These are phyloP conservation scores for Euproctis similis DNA, from an alignment of 2,888 invertebrate species.

Conservation along the genomic window DNA sequence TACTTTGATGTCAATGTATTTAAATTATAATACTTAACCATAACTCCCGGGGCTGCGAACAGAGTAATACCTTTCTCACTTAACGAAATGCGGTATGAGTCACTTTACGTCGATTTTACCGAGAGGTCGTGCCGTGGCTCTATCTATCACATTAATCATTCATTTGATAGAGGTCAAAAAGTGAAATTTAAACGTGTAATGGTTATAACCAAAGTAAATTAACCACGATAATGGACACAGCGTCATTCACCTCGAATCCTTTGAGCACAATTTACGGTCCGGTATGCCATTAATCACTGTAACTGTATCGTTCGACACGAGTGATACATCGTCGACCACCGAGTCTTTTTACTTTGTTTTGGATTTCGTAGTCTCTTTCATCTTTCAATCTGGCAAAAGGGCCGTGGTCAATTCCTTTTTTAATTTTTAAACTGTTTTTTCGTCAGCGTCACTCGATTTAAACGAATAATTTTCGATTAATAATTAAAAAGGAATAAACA, in stretches of 20 bases:
- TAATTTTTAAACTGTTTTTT: background rate
- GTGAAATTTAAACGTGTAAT: background rate
- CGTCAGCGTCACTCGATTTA: background rate
- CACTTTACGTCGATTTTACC: no score
- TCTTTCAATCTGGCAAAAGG: background rate
- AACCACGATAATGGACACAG: constrained; percentile 14
- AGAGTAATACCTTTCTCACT: no score
- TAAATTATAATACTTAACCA: no score
- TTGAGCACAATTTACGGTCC: constrained; percentile 16
- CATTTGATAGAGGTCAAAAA: background rate
- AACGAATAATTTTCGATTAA: no score
- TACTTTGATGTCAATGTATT: no score
- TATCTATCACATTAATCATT: no score
- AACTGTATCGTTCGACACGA: constrained; percentile 9
- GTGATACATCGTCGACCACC: constrained; percentile 6
- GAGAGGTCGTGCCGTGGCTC: no score
- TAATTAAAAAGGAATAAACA: no score
- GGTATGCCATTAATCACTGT: constrained; percentile 17
- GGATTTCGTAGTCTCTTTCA: constrained; percentile 1
- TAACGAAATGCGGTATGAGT: no score
- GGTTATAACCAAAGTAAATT: constrained; percentile 10
- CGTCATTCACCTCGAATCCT: constrained; percentile 10
- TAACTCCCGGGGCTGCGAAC: no score
- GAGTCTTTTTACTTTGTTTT: constrained; percentile 5
- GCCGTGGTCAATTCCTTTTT: constrained; percentile 1